Base-by-base conservation (phyloP, 2,888 invertebrate genomes). In the Pycnomerus fuliginosus region DNA sequence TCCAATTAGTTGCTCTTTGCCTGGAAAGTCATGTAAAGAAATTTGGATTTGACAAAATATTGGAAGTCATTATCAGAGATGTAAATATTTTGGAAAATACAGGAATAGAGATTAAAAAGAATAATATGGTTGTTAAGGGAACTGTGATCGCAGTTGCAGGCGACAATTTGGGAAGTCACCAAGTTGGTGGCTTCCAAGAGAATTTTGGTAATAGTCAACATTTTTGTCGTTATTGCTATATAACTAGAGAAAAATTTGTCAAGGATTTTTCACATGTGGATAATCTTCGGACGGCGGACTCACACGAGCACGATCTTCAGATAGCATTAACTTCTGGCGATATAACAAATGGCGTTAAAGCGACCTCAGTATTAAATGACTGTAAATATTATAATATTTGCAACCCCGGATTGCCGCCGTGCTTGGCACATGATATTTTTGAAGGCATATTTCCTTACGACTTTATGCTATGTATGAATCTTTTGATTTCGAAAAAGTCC, bases 1-100 rank as follows among this genome's bases (percentile, higher is more conserved):
- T 64, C 15, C 57, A 63, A 22, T 50, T 67, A 28, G 57, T 65
- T 24, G 52, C 59, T 15, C 20, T 65, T 5, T 55, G 50, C 33
- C 58, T 52, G 33, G 56, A 61, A 43, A 57, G 48, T 17, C 16
- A 57, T 33, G 22, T 62, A 3, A 53, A 42, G 31, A 4, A 50
- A 34, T 61, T 60, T 56, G 54, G 55, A 13, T 54, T 54, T 43
- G 14, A 47, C 29, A 44, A 29, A 25, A 10, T 25, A 7, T 12
- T 10, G 4, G 5, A 25, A 25, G 3, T 10, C 5, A 25, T 25
- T 3, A 10, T 25, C 4, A 4, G 10, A 4, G 25, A 25, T 25
- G 4, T 25, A 7, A 25, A 25, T 8, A 25, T 7, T 7, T 25
- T 25, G 11, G 25, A 25, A 25, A 7, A 8, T 8, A 12, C 8